Conservation (phyloP, 2,113 vertebrate species). For the Phylloscopus trochilus region DNA sequence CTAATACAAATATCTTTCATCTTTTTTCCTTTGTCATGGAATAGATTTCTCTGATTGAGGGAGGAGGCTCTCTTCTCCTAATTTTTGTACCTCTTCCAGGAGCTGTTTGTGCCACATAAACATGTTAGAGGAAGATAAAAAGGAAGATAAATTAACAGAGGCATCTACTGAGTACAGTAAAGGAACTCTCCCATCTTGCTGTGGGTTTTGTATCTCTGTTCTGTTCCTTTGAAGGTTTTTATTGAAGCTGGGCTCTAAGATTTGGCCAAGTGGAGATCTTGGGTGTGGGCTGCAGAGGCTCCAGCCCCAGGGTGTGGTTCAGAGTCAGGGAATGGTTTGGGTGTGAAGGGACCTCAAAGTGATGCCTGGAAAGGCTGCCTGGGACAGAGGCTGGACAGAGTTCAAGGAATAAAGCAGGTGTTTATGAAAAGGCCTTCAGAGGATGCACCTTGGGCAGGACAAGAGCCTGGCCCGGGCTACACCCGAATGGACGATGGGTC, state of each 20-base stretch:
- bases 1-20: neutral
- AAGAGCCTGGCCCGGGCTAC: accelerated
- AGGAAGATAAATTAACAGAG: neutral
- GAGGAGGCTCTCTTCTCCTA: neutral
- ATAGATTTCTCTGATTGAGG: neutral
- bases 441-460: neutral
- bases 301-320: neutral
- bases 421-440: neutral
- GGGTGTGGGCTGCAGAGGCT: neutral
- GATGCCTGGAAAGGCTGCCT: neutral
- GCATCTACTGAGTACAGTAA: neutral
- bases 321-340: neutral
- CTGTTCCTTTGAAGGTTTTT: neutral
- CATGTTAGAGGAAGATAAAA: neutral
- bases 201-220: neutral
- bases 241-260: neutral
- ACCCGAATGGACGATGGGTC: accelerated
- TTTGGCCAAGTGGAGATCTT: neutral
- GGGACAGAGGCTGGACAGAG: neutral
- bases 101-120: neutral
- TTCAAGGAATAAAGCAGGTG: neutral
- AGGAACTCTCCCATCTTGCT: neutral
- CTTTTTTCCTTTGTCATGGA: neutral
- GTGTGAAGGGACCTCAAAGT: too few species aligned
- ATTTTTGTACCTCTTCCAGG: neutral